A percentile compares a stretch with the other conserved stretches of the same genome.
Conservation (phyloP, 2,113 vertebrate species). For the Myiopsitta monachus region DNA sequence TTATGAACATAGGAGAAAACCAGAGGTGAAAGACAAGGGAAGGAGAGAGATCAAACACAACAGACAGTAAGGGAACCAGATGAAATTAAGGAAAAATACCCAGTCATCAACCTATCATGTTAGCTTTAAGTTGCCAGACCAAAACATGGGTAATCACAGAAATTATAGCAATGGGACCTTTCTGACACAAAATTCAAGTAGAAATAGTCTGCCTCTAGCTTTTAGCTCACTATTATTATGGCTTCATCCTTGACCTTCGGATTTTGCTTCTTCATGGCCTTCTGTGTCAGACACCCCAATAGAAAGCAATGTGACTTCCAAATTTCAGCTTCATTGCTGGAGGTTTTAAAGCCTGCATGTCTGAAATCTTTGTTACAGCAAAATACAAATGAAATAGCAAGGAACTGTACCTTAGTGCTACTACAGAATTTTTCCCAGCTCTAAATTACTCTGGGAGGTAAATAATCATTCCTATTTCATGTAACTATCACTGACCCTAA, state of each 20-base stretch:
- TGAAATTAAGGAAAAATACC: neutral
- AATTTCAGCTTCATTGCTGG: neutral
- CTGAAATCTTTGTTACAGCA: neutral
- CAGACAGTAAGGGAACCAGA: neutral
- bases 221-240: neutral
- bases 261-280: neutral
- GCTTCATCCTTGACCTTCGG: neutral
- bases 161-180: neutral
- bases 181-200: neutral
- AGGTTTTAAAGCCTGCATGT: neutral
- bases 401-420: neutral
- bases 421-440: neutral
- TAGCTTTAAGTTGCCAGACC: neutral
- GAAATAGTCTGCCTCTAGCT: neutral
- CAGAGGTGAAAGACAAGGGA: neutral
- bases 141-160: neutral
- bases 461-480: neutral
- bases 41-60: neutral
- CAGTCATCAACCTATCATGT: neutral
- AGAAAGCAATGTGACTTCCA: neutral
- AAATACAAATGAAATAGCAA: neutral
- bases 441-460: neutral
- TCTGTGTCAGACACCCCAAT: neutral
- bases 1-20: neutral
- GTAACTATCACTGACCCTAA: neutral